Conservation (phyloP, 2,797 vertebrate species). For the Glyptemys insculpta region DNA sequence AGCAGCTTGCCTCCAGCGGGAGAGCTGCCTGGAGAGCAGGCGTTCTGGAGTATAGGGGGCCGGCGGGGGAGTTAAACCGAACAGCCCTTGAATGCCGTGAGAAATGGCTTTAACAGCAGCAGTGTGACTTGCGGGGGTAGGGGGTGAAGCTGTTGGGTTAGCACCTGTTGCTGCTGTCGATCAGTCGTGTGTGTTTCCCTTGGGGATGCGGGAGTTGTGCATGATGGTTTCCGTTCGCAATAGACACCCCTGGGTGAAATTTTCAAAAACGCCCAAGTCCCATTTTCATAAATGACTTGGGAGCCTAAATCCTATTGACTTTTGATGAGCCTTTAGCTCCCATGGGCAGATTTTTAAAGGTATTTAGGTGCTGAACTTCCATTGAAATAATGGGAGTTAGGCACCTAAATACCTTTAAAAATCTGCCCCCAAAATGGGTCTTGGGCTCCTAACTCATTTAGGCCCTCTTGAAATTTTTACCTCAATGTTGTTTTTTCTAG, state of each 20-base stretch:
- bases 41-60: accelerated
- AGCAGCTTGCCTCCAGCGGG: background rate
- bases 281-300: background rate
- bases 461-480: background rate
- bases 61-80: background rate
- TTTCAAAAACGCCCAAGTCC: background rate
- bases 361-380: background rate
- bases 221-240: background rate
- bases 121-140: too few relatives aligned
- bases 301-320: background rate
- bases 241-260: background rate
- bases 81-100: background rate
- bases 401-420: background rate
- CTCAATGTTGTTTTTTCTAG: too few relatives aligned
- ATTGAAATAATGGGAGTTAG: background rate
- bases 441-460: background rate
- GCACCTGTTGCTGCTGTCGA: background rate
- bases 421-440: background rate
- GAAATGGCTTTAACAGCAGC: background rate
- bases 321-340: background rate
- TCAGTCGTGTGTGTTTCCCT: background rate
- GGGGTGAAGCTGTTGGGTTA: background rate
- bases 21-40: background rate
- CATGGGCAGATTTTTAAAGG: background rate
- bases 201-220: background rate